A percentile compares a stretch with the other conserved stretches of the same genome.
Evolutionary conservation across 2,888 invertebrate species (phyloP).

Genomic region (Melanostoma scalare): DNA sequence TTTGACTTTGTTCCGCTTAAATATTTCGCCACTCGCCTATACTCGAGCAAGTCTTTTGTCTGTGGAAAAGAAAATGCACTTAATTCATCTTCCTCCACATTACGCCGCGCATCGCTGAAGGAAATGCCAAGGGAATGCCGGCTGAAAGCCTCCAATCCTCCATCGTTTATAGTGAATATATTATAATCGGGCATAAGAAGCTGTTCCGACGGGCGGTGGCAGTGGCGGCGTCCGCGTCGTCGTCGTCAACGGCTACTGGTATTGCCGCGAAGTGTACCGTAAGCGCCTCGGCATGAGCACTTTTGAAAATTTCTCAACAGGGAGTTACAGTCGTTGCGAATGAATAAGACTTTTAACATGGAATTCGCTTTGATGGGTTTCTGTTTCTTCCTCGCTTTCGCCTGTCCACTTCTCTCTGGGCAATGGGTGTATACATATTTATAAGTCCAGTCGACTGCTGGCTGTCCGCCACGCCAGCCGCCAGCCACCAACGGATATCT

Average conservation of each 20-base stretch:
- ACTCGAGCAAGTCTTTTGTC: constrained; percentile 21
- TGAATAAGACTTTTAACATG: constrained; percentile 56
- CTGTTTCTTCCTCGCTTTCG: constrained; percentile 43
- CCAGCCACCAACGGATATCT: constrained; percentile 23
- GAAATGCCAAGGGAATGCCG: constrained; percentile 30
- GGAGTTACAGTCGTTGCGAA: constrained; percentile 53
- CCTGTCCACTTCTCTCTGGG: constrained; percentile 33
- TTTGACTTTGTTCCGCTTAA: constrained; percentile 40
- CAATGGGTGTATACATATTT: constrained; percentile 46
- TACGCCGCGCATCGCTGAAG: constrained; percentile 12
- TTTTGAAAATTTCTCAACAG: constrained; percentile 51
- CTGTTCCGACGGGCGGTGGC: constrained; percentile 21
- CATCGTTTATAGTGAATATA: constrained; percentile 64
- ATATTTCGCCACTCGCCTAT: constrained; percentile 50
- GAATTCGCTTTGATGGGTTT: constrained; percentile 66
- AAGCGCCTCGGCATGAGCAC: constrained; percentile 62
- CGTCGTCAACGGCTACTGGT: constrained; percentile 58
- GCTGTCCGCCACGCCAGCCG: constrained; percentile 51
- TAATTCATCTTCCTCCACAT: constrained; percentile 70
- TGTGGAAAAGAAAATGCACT: constrained; percentile 63
- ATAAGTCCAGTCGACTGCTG: constrained; percentile 32
- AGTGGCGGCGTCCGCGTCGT: constrained; percentile 13
- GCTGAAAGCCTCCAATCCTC: constrained; percentile 52
- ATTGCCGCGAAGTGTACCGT: constrained; percentile 64
- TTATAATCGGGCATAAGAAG: constrained; percentile 60